Conservation (phyloP, 2,797 vertebrate species). For the Epinephelus malabaricus region DNA sequence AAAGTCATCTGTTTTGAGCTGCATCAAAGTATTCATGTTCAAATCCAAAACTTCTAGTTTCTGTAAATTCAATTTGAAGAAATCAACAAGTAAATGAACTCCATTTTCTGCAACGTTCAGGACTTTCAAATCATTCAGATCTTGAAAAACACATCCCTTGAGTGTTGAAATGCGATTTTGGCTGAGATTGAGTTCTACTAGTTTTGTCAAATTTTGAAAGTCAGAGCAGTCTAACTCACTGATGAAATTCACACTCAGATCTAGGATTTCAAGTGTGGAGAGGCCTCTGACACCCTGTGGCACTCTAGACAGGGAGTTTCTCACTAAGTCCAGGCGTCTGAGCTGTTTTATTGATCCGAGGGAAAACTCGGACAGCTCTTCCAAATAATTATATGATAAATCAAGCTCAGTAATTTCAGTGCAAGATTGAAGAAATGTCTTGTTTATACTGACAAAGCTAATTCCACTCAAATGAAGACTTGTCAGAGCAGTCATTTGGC, state of each 20-base stretch:
- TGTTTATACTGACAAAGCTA: not conserved
- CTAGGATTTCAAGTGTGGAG: not conserved
- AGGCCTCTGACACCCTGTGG: not conserved
- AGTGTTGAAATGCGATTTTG: conserved; percentile 3
- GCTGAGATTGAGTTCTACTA: not conserved
- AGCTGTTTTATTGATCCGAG: conserved; percentile 15
- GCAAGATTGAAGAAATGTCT: not conserved
- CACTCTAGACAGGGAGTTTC: not conserved
- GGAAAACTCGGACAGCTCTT: not conserved
- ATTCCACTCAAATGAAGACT: not conserved
- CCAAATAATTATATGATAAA: not conserved
- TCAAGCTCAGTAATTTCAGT: not conserved
- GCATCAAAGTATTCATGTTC: not conserved
- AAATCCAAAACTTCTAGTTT: conserved; percentile 21
- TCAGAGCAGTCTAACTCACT: conserved; percentile 18
- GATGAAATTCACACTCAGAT: not conserved
- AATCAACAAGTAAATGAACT: too few species aligned
- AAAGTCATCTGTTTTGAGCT: not conserved
- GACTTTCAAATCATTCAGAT: not conserved
- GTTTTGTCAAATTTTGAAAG: conserved; percentile 25
- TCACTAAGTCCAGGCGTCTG: not conserved
- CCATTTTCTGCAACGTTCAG: too few species aligned
- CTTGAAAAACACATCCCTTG: conserved; percentile 12
- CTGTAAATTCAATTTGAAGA: not conserved
- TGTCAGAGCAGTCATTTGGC: not conserved